Base-by-base conservation (phyloP, 2,797 vertebrate genomes). In the Anguilla anguilla region DNA sequence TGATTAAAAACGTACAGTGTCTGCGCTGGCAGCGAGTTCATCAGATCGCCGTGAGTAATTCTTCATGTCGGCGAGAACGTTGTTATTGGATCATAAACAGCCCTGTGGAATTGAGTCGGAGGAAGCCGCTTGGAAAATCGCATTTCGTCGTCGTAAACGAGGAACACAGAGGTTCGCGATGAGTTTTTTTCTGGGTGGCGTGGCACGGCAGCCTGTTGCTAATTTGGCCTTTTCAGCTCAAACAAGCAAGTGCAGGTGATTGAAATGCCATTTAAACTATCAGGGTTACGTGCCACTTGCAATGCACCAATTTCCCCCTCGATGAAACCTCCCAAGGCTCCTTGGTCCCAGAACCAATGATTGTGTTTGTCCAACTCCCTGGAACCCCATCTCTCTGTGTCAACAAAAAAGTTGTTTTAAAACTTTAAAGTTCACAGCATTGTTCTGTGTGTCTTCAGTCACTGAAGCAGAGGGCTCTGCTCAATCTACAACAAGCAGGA, bases 361-460 rank as follows among this genome's bases (percentile, higher is more conserved):
- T 39, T 35, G 69, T 96, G 94, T 91, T 90, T 85, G 90, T 93
- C 91, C 87, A 91, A 86, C 92, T 89, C 90, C 92, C 90, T 92
- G 92, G 92, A 92, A 92, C 91, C 92, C 91, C 92, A 92, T 94
- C 94, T 92, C 94, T 92, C 94, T 95, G 95, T 96, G 92, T 95
- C 88, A n/a, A 6, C 7, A 6, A 28, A 67, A 6, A n/a, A 25
- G 25, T 64, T 64, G 61, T 25, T 64, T n/a, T 64, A 7, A 93
- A 90, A 89, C 93, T 96, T 74, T 31, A 15, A 31, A 13, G 69
- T 74, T 35, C 31, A 31, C 28, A 17, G 69, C 69, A 39, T 39
- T 74, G n/a, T 39, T 35, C 31, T 7, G 1, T 19, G 28, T 74
- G 69, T 74, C 31, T 35, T 35, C 13, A 74, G n/a, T 74, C 69